These are phyloP conservation scores for Cryptoleucopteryx plumbea DNA, from an alignment of 2,113 vertebrate species.

Conservation along the genomic window DNA sequence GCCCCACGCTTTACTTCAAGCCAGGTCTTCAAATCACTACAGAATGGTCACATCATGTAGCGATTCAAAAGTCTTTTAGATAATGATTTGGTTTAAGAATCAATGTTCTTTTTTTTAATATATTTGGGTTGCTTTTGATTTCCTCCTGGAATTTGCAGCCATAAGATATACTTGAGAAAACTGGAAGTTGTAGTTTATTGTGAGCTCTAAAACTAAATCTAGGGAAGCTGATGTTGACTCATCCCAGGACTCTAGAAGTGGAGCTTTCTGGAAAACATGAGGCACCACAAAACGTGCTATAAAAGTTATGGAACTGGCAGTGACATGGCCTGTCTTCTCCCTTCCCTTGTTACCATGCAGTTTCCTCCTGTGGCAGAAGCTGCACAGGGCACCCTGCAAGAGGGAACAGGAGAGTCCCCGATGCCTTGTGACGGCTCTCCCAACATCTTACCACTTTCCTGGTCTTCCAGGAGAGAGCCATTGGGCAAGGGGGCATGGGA, in stretches of 20 bases:
- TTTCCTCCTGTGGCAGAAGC: neutral
- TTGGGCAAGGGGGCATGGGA: neutral
- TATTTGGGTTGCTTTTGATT: neutral
- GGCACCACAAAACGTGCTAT: neutral
- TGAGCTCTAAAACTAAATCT: neutral
- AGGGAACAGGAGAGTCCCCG: neutral
- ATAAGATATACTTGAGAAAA: neutral
- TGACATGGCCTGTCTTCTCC: fast-evolving
- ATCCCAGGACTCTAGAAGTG: neutral
- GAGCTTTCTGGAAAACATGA: neutral
- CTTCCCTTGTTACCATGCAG: neutral
- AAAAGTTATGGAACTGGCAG: neutral
- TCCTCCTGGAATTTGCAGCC: neutral
- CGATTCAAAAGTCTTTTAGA: neutral
- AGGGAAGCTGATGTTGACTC: neutral
- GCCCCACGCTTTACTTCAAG: neutral
- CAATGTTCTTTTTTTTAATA: fast-evolving
- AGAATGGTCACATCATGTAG: fast-evolving
- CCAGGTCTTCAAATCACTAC: neutral
- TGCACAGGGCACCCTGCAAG: neutral
- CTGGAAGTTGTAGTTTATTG: neutral
- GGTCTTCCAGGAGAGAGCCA: neutral
- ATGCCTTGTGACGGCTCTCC: fast-evolving
- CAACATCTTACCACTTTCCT: neutral
- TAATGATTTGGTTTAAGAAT: neutral